Base-by-base conservation (phyloP, 2,888 invertebrate genomes). In the Allacma fusca region DNA sequence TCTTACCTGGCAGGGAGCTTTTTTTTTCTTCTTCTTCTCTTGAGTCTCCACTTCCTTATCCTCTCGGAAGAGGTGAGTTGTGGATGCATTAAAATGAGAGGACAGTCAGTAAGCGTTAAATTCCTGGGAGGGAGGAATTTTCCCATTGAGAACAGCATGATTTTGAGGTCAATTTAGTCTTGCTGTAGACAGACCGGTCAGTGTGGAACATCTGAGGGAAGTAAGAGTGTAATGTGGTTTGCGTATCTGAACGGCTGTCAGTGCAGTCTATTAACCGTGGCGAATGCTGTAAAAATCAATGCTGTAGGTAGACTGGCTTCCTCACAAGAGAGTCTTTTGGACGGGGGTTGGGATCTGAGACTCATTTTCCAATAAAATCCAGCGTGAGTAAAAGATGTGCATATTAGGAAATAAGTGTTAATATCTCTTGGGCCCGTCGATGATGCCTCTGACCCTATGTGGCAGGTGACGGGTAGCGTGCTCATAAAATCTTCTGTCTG, bases 381-480 rank as follows among this genome's bases (percentile, higher is more conserved):
- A 19, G 50, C 19, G 16, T 50, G 50, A 50, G 16, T 50, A 50
- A 34, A 34, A 19, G 7, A 50, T 50, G 50, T n/a, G 19, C 50
- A 13, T 50, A 50, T 50, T 50, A 50, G 50, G 50, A 16, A 50
- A n/a, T 50, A 50, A 50, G 50, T 50, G 50, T 50, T 50, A 50
- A 50, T 50, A 50, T 50, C 50, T 50, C 50, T 50, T 50, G 50
- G 4, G n/a, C 50, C n/a, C n/a, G 9, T 34, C 34, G 5, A 34
- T n/a, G 50, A 5, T 16, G 5, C 50, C 19, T 16, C 50, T 50
- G 50, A 50, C 50, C 50, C 50, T n/a, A n/a, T n/a, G n/a, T n/a
- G n/a, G 50, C 50, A 50, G 50, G 16, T 50, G 50, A 50, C 50
- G 50, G 50, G 50, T 50, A 50, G 50, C 50, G 50, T 50, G 50